Conservation (phyloP, 2,888 invertebrate species). For the Geophilus truncorum region DNA sequence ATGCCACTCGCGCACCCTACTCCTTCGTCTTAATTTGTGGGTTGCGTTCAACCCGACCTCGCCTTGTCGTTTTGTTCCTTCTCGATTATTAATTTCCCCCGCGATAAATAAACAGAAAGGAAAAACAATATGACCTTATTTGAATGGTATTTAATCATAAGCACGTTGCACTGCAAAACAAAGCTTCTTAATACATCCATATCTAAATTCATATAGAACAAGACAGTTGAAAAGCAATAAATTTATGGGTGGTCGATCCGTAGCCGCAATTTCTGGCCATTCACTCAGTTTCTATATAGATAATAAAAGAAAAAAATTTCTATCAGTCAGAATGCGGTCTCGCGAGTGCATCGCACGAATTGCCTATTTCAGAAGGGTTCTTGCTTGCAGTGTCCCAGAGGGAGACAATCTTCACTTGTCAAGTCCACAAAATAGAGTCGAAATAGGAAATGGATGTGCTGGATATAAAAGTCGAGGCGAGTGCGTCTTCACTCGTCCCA, state of each 20-base stretch:
- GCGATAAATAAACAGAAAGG: neutral
- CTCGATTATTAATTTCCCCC: neutral
- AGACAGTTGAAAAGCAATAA: neutral
- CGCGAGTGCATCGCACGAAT: conserved; percentile 30
- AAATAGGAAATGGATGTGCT: conserved; percentile 34
- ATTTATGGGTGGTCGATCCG: neutral
- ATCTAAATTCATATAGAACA: too few species aligned
- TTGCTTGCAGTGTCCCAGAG: conserved; percentile 30
- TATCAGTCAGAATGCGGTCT: conserved; percentile 17
- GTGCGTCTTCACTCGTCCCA: neutral
- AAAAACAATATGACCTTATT: neutral
- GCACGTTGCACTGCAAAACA: too few species aligned
- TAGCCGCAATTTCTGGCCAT: conserved; percentile 2
- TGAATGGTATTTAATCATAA: too few species aligned
- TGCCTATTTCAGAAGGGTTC: conserved; percentile 31
- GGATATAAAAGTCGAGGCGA: conserved; percentile 13
- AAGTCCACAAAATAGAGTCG: conserved; percentile 34
- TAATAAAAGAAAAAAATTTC: neutral
- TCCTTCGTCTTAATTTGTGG: conserved; percentile 3
- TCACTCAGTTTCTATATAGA: neutral
- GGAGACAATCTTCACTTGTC: conserved; percentile 34
- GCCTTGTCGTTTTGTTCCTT: neutral
- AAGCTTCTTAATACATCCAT: too few species aligned
- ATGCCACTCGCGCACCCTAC: conserved; percentile 10
- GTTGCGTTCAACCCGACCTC: conserved; percentile 19